phyloP scores from a whole-genome alignment of 2,797 vertebrate species.

The Pipistrellus pygmaeus region DNA sequence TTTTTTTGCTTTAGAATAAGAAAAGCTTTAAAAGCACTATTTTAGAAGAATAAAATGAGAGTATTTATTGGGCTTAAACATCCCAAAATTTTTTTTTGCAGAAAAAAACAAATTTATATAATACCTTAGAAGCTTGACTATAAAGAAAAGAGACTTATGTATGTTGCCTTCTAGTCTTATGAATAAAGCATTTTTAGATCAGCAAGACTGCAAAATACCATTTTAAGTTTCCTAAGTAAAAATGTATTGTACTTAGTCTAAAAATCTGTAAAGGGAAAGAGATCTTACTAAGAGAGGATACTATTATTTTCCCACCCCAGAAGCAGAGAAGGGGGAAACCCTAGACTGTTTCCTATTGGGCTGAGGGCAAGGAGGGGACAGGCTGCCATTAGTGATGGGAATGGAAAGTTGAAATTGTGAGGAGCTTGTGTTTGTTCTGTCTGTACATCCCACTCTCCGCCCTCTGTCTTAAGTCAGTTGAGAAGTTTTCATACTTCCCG shows the following conservation, averaged over 20 bases:
- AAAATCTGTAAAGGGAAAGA: not conserved
- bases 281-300: constrained; percentile 21
- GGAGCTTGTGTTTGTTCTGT: not conserved
- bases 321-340: not conserved
- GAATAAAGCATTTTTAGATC: constrained; percentile 2
- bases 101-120: constrained; percentile 37
- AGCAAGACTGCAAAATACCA: not conserved
- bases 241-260: not conserved
- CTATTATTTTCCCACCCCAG: not conserved
- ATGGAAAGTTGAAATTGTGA: not conserved
- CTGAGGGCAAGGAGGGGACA: fast-evolving
- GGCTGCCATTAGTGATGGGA: not conserved
- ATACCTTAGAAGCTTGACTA: not conserved
- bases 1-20: constrained; percentile 32
- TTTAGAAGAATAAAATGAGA: constrained; percentile 40
- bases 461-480: not conserved
- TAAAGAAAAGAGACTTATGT: constrained; percentile 32
- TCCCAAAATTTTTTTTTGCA: not conserved
- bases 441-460: not conserved
- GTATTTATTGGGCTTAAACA: not conserved
- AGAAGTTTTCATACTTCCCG: not conserved
- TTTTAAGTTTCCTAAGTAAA: constrained; percentile 47
- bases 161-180: not conserved
- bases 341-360: not conserved
- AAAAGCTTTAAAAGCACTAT: not conserved